Conservation (phyloP, 2,888 invertebrate genomes). For the Cancer borealis region DNA sequence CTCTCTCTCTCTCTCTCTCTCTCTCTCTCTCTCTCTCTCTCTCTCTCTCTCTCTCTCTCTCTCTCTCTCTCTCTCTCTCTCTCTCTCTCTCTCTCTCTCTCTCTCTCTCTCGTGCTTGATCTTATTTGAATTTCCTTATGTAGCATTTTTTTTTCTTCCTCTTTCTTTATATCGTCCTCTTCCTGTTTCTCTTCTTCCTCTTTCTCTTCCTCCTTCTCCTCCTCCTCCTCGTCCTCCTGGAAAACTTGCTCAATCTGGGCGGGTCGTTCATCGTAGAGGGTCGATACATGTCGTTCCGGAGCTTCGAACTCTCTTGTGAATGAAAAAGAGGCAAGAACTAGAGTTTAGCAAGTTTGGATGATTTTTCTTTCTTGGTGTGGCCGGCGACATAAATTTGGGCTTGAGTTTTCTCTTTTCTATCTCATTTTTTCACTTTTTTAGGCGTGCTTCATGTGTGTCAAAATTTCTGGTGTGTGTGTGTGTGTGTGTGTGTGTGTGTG, state of each 20-base stretch:
- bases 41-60: background rate
- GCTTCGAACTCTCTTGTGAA: background rate
- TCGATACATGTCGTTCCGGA: slow-evolving; percentile 11
- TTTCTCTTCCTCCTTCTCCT: background rate
- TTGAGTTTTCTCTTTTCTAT: background rate
- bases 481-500: background rate
- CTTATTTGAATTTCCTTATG: background rate
- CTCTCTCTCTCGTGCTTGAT: background rate
- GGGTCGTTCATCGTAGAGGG: background rate
- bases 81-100: background rate
- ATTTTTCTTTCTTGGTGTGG: background rate
- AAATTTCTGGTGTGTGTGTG: background rate
- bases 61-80: background rate
- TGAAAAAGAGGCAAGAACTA: background rate
- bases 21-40: background rate
- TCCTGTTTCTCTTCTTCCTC: background rate
- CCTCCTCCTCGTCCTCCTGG: background rate
- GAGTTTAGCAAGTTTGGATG: slow-evolving; percentile 11
- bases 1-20: slow-evolving; percentile 9
- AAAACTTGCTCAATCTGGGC: background rate
- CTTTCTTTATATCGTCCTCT: background rate
- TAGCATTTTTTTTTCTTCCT: background rate
- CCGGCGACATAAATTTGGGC: background rate
- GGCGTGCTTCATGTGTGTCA: background rate
- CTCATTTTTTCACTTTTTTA: background rate